Evolutionary conservation across 2,888 invertebrate species (phyloP), one percentile per base, ranked within the genome.

Genomic region (Stramonita haemastoma): DNA sequence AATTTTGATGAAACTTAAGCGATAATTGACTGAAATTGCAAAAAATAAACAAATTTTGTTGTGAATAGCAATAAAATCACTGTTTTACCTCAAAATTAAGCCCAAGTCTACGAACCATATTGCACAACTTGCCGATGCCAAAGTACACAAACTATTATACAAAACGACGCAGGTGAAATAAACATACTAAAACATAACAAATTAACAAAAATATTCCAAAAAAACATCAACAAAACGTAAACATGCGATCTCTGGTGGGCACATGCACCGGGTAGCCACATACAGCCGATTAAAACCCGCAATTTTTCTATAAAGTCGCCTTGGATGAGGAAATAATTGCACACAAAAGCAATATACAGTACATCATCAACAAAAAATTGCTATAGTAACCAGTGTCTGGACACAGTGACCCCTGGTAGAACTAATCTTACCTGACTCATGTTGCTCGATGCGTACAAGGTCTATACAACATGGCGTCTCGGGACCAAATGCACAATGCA

Each of bases 381-480:
- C 22, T 13, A 34, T 15, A 34, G 22, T 22, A 19, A 29, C 22
- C 22, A 29, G 4, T 19, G 8, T 1, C 4, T 29, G 29, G 11
- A 19, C 87, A 46, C 73, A 2, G 8, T 0, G 19, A 8, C 73
- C 6, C 87, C n/a, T 34, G 34, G 34, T n/a, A n/a, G 0, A n/a
- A 73, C 26, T 4, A 19, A 26, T 90, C 92, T 90, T 90, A 93
- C 93, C 93, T 93, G 93, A 92, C 92, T 94, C 93, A 93, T 93
- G 91, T 92, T 93, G 91, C 91, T 91, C 92, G 91, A 89, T 91
- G 90, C 90, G 89, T 90, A 91, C 89, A n/a, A n/a, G n/a, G n/a
- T n/a, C n/a, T 90, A 92, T 91, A 91, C 92, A 93, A 93, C 92
- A 93, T 93, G 93, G 93, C 92, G 91, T 91, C 92, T 87, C 89